Conservation (phyloP, 2,888 invertebrate genomes). For the Calliopum simillimum region DNA sequence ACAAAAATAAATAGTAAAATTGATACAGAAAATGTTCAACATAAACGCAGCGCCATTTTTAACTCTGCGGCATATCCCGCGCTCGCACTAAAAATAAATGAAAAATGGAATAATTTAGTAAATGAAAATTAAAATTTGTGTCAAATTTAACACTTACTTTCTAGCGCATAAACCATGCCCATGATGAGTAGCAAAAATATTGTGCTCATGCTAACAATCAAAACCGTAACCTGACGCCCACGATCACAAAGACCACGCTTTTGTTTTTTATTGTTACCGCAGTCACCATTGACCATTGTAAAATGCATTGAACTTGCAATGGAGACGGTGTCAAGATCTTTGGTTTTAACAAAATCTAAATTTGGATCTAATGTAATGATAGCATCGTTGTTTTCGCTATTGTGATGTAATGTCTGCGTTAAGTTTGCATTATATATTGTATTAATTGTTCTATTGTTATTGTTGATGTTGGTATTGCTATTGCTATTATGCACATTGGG, state of each 20-base stretch:
- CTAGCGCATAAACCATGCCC: conserved; percentile 84
- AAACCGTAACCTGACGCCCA: conserved; percentile 82
- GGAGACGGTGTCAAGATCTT: conserved; percentile 77
- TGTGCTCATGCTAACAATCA: conserved; percentile 85
- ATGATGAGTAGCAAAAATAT: conserved; percentile 84
- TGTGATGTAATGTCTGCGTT: conserved; percentile 43
- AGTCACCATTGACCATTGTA: conserved; percentile 84
- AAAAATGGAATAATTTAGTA: conserved; percentile 30
- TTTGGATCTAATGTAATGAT: conserved; percentile 64
- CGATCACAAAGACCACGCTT: conserved; percentile 81
- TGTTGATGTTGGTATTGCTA: conserved; percentile 41
- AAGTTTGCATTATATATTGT: conserved; percentile 57
- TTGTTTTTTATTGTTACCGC: conserved; percentile 71
- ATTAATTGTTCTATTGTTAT: conserved; percentile 36
- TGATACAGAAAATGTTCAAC: not conserved
- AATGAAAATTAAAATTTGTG: not conserved
- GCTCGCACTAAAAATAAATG: conserved; percentile 70
- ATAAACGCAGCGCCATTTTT: conserved; percentile 43
- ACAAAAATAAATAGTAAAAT: conserved; percentile 17
- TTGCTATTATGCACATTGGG: not conserved
- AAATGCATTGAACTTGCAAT: conserved; percentile 89
- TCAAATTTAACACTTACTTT: conserved; percentile 75
- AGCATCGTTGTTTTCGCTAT: conserved; percentile 51
- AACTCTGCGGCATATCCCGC: conserved; percentile 66
- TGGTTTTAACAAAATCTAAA: conserved; percentile 64